Evolutionary conservation across 2,113 vertebrate species (phyloP).

Genomic region (Tychaedon coryphoeus): DNA sequence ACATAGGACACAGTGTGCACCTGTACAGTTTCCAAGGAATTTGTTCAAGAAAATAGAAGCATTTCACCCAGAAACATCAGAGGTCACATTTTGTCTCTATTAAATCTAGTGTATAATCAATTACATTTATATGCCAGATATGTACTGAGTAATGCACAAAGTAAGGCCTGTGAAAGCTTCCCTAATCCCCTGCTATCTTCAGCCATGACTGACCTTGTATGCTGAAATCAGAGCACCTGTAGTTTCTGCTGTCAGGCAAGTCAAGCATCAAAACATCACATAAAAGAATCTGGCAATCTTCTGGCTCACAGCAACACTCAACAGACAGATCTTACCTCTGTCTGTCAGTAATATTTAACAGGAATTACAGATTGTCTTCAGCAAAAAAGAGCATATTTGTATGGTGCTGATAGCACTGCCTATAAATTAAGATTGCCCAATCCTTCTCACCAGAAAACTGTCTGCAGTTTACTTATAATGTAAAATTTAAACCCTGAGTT

Average conservation of each 20-base stretch:
- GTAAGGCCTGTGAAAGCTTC: constrained; percentile 36
- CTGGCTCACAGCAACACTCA: not conserved
- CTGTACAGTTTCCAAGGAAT: constrained; percentile 53
- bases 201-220: constrained; percentile 38
- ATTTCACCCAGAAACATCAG: constrained; percentile 53
- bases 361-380: not conserved
- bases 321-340: not conserved
- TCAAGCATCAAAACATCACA: constrained; percentile 4
- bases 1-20: constrained; percentile 13
- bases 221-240: constrained; percentile 20
- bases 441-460: not conserved
- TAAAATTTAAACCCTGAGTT: not conserved
- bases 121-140: constrained; percentile 60
- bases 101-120: constrained; percentile 68
- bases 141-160: constrained; percentile 58
- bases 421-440: not conserved
- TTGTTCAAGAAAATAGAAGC: constrained; percentile 61
- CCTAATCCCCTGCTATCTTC: constrained; percentile 21
- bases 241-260: constrained; percentile 28
- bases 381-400: not conserved
- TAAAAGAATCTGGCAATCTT: not conserved
- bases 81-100: constrained; percentile 66
- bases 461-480: not conserved
- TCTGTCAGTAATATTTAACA: constrained; percentile 4
- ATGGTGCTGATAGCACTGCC: not conserved